Evolutionary conservation across 2,888 invertebrate species (phyloP), one percentile per base, ranked within the genome.

Genomic region (Hylaea fasciaria): DNA sequence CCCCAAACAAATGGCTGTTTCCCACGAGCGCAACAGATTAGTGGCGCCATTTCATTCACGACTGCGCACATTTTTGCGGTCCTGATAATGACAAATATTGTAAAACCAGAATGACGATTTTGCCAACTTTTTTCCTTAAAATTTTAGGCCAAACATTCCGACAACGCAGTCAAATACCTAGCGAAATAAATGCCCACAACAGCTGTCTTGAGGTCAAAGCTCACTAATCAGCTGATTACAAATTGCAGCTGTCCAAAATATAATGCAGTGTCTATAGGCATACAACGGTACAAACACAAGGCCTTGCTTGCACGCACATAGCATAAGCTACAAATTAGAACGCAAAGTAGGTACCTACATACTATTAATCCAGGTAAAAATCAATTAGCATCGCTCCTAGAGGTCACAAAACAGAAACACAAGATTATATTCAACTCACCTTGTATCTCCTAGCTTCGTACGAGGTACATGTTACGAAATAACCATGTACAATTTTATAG

Each of bases 391-490:
- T 72, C 70, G 52, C 61, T 63, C 58, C 56, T 62, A 72, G 67
- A 71, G 65, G 70, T 70, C 72, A 69, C 64, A 69, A 65, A 68
- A 63, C 66, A 41, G 44, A 57, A 62, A 54, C 50, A 62, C n/a
- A 29, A 28, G 32, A 46, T 32, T 41, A 41, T 13, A 41, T 35
- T 40, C 28, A 51, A 69, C 81, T 81, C 80, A 97, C 97, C 96
- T 97, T 98, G 78, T 96, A 95, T 86, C 95, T 94, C 76, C 97
- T 94, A 70, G 96, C 96, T 89, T 96, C 96, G 72, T 94, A 93
- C 65, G 96, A 95, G 57, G 96, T 95, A 84, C 96, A 96, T 68
- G 97, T 95, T 59, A 97, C 96, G 87, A 98, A 97, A 90, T 96
- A 96, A 68, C 96, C 95, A 92, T 97, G 96, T 75, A 98, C 95